Evolutionary conservation across 2,113 vertebrate genomes (phyloP).

Genomic region (Pituophis catenifer): DNA sequence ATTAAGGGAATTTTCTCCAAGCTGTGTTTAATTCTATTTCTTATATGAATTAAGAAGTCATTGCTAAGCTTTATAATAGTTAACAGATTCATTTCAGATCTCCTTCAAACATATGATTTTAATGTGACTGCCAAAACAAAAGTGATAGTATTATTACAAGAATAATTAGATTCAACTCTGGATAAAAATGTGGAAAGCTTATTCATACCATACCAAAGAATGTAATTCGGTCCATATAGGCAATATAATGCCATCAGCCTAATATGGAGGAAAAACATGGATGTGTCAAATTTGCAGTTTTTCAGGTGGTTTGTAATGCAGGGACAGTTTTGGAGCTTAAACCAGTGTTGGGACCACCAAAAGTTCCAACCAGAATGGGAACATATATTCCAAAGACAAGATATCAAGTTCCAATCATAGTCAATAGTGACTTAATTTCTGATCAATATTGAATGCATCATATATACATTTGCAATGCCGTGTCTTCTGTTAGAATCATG

Average conservation of each 20-base stretch:
- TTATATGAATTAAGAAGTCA: background rate
- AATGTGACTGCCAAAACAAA: conserved; percentile 12
- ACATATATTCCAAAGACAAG: background rate
- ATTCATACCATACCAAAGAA: background rate
- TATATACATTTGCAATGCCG: background rate
- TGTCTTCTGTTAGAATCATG: background rate
- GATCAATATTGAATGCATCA: background rate
- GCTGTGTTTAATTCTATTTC: background rate
- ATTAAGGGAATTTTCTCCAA: background rate
- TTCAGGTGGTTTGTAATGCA: background rate
- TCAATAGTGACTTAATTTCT: background rate
- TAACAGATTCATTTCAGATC: conserved; percentile 16
- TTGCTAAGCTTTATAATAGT: background rate
- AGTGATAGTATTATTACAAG: background rate
- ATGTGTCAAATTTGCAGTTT: background rate
- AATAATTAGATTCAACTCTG: conserved; percentile 21
- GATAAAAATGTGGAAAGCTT: conserved; percentile 13
- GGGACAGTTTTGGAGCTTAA: background rate
- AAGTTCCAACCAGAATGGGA: background rate
- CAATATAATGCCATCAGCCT: background rate
- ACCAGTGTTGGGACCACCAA: background rate
- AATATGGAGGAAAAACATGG: background rate
- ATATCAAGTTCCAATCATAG: background rate
- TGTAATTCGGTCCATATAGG: background rate
- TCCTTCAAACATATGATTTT: background rate